These are phyloP conservation scores for Cataglyphis cursor DNA, from an alignment of 2,888 invertebrate genomes.

Conservation along the genomic window DNA sequence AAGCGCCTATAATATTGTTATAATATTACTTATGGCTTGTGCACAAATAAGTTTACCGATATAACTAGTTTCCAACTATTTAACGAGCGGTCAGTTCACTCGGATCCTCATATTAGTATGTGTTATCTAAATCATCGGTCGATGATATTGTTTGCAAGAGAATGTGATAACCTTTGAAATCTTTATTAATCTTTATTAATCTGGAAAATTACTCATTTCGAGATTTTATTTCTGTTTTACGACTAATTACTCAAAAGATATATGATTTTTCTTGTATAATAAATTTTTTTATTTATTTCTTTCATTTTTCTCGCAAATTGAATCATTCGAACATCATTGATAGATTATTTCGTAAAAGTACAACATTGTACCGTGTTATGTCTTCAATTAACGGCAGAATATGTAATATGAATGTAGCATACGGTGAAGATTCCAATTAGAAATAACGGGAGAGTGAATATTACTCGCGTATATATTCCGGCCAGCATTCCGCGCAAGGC, in stretches of 20 bases:
- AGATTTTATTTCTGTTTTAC: background rate
- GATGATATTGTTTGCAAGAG: background rate
- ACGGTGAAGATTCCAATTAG: constrained; percentile 60
- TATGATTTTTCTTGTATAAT: background rate
- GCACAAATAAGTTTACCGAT: constrained; percentile 27
- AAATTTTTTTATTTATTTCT: background rate
- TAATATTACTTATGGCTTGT: constrained; percentile 55
- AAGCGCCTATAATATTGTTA: constrained; percentile 41
- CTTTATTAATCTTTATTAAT: too few species aligned
- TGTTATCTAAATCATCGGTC: background rate
- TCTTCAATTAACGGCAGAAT: constrained; percentile 21
- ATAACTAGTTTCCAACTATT: constrained; percentile 59
- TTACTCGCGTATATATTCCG: constrained; percentile 9
- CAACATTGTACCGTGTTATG: background rate
- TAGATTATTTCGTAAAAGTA: background rate
- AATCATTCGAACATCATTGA: background rate
- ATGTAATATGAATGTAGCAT: constrained; percentile 34
- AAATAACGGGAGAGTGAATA: constrained; percentile 56
- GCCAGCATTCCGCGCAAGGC: constrained; percentile 63
- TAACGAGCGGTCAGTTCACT: constrained; percentile 38
- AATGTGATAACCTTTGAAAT: background rate
- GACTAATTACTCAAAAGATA: background rate
- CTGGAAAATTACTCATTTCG: background rate
- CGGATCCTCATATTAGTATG: background rate
- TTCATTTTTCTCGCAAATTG: background rate